Evolutionary conservation across 2,888 invertebrate genomes (phyloP), one percentile per base, ranked within the genome.

Genomic region (Tipula helvola): DNA sequence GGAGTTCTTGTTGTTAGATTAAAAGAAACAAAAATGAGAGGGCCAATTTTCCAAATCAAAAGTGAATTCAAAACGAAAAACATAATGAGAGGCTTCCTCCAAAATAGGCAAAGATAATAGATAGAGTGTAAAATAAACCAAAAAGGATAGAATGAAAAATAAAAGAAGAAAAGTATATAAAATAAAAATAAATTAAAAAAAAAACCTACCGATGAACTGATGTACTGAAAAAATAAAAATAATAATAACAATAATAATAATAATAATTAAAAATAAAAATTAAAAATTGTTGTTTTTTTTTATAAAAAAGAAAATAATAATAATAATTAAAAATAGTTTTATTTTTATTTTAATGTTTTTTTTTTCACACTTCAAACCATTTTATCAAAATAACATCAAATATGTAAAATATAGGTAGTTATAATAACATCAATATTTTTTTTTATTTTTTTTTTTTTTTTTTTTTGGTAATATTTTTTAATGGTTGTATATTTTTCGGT

Each of bases 261-360:
- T 84, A 84, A 84, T 39, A 84, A 85, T 85, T 42, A 85, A 85
- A 85, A 42, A 85, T 85, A 85, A 85, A 85, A 85, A 85, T 85
- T 41, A 42, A 85, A 85, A 84, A 84, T 39, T 36, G 39, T 28
- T 28, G 28, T 39, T n/a, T 39, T 52, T 39, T 41, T 36, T 84
- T 84, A 84, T 41, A 36, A 84, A 39, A 84, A 84, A 36, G 41
- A 84, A 39, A 84, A 84, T 84, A 39, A 84, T 84, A 84, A 84
- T 8, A 84, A 39, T 84, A n/a, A 28, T 28, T 28, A 28, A 28
- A 84, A 39, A 71, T 28, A 71, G 10, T 71, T 71, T 18, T 71
- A 16, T 71, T 28, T 28, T 71, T 4, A 28, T 71, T 71, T 71
- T n/a, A 28, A n/a, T 71, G 71, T 71, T 12, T 71, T 71, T 57